Base-by-base conservation (phyloP, 2,888 invertebrate species). In the Polydrusus pterygomalis region DNA sequence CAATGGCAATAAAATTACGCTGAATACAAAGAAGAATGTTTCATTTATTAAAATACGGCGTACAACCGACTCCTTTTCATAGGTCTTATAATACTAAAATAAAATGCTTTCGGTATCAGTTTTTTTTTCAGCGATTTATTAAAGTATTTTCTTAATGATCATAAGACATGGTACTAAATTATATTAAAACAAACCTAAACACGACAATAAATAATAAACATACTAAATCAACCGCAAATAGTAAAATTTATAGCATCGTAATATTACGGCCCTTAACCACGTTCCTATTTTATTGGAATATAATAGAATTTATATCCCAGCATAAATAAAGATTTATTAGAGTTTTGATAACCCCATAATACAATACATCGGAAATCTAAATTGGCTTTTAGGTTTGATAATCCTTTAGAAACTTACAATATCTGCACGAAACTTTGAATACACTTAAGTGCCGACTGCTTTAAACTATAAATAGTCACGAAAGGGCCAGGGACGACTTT, bases 171-270 rank as follows among this genome's bases (percentile, higher is more conserved):
- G 30, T 54, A 54, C 25, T 54, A 25, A 54, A 54, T 30, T 54
- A 15, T 54, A 54, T 54, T 54, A 13, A 54, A 54, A 54, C 54
- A 20, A 54, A 13, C 13, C 25, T 11, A 49, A 49, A 65, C 72
- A 49, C 13, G 47, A 18, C 64, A 64, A 74, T 74, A 74, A 74
- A 74, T 74, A 74, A 69, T 70, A 74, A 64, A 70, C 70, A 58
- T 70, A 74, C 45, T 70, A 74, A 64, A 74, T 64, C 45, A 56
- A 56, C 70, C 54, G 25, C 47, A 30, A 20, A 54, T 64, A 74
- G 47, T 70, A 74, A 70, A 70, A 74, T 74, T 74, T 74, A 74
- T 74, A 45, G 64, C 64, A 40, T 30, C 54, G 47, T 74, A 69
- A 74, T 74, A 68, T 40, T 74, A 54, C 70, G 54, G 70, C 17